Evolutionary conservation across 2,113 vertebrate genomes (phyloP).

Genomic region (Myotis yumanensis): DNA sequence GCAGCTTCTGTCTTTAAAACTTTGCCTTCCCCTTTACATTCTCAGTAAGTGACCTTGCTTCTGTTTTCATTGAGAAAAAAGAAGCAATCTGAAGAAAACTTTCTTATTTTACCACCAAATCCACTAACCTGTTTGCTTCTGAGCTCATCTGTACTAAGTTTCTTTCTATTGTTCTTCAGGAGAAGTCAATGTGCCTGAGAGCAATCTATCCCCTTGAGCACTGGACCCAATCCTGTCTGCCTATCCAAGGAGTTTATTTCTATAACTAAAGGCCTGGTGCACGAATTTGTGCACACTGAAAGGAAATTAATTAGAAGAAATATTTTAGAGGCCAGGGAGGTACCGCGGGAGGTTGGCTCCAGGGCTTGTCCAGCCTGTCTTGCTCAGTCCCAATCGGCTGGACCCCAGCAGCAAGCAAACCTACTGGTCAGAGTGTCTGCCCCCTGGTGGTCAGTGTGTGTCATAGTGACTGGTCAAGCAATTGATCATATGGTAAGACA

Average conservation of each 20-base stretch:
- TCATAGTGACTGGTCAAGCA: too few species aligned
- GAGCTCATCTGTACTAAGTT: neutral
- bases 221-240: neutral
- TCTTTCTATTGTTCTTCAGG: neutral
- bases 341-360: too few species aligned
- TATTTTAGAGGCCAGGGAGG: too few species aligned
- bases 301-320: too few species aligned
- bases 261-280: neutral
- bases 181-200: neutral
- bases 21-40: neutral
- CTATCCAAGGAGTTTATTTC: neutral
- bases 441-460: too few species aligned
- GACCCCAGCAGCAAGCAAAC: too few species aligned
- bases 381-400: too few species aligned
- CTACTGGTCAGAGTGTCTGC: too few species aligned
- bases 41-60: neutral
- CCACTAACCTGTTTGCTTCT: neutral
- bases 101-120: neutral
- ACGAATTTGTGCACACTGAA: too few species aligned
- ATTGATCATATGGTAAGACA: too few species aligned
- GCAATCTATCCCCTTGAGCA: neutral
- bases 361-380: too few species aligned
- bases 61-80: constrained; percentile 1
- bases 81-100: neutral
- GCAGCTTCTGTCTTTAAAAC: neutral